Evolutionary conservation across 2,888 invertebrate species (phyloP).

Genomic region (Thelaira solivaga): DNA sequence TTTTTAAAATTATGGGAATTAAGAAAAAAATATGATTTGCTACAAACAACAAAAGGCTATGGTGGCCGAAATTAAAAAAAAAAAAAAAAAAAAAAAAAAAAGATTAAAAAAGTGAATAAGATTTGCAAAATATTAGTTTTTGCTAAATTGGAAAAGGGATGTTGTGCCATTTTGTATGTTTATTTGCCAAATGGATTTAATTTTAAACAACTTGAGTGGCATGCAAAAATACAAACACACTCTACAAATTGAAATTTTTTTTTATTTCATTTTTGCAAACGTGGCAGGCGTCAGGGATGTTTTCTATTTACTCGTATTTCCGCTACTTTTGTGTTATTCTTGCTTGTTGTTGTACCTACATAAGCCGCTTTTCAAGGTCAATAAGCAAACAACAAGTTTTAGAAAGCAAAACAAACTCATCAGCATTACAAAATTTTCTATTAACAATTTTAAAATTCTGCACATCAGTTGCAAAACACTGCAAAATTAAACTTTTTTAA

Average conservation of each 20-base stretch:
- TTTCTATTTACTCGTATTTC: constrained; percentile 13
- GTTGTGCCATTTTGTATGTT: not conserved
- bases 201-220: constrained; percentile 19
- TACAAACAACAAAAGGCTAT: not conserved
- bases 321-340: constrained; percentile 6
- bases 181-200: constrained; percentile 42
- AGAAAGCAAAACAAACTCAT: constrained; percentile 52
- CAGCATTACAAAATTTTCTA: constrained; percentile 70
- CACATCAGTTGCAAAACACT: constrained; percentile 45
- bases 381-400: constrained; percentile 70
- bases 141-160: constrained; percentile 30
- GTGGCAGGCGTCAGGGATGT: constrained; percentile 38
- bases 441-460: constrained; percentile 64
- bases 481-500: constrained; percentile 11
- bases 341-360: not conserved
- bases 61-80: not conserved
- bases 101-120: too few relatives aligned
- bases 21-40: constrained; percentile 33
- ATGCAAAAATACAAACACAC: constrained; percentile 19
- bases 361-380: constrained; percentile 76
- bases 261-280: constrained; percentile 22
- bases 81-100: not conserved
- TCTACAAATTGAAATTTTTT: not conserved
- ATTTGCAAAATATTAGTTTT: constrained; percentile 32
- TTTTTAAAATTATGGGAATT: constrained; percentile 49